These are phyloP conservation scores for Escarpia spicata DNA, from an alignment of 2,888 invertebrate species.

Conservation along the genomic window DNA sequence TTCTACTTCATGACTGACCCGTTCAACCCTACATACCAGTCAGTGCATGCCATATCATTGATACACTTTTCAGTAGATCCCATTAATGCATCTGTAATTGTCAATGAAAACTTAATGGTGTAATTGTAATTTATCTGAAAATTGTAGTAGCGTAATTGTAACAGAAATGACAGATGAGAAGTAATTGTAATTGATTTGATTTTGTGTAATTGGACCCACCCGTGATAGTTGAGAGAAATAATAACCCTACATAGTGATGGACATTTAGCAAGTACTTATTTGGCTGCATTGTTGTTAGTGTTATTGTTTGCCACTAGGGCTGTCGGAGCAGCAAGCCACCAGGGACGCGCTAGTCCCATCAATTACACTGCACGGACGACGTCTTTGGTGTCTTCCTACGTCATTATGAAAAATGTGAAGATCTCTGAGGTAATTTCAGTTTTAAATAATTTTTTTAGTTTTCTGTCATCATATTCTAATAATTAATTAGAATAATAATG, in stretches of 20 bases:
- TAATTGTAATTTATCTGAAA: no score
- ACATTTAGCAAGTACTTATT: no score
- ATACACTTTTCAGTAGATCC: no score
- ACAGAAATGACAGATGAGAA: no score
- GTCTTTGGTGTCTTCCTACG: conserved; percentile 22
- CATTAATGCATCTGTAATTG: no score
- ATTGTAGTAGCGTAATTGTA: no score
- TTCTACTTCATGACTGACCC: no score
- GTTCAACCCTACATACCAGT: no score
- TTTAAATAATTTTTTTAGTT: not conserved
- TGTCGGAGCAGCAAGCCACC: conserved; percentile 12
- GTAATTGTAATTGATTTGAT: no score
- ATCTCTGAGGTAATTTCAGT: conserved; percentile 31
- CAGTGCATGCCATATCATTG: no score
- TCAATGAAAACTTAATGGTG: no score
- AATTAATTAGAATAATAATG: not conserved
- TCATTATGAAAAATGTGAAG: conserved; percentile 32
- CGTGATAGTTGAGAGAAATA: not conserved
- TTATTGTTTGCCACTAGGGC: not conserved
- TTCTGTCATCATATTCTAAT: not conserved
- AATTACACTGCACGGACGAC: not conserved
- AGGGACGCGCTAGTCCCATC: not conserved
- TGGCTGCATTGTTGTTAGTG: not conserved
- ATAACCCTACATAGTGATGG: not conserved
- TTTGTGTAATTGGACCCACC: no score